Base-by-base conservation (phyloP, 2,113 vertebrate genomes). In the Archocentrus centrarchus region DNA sequence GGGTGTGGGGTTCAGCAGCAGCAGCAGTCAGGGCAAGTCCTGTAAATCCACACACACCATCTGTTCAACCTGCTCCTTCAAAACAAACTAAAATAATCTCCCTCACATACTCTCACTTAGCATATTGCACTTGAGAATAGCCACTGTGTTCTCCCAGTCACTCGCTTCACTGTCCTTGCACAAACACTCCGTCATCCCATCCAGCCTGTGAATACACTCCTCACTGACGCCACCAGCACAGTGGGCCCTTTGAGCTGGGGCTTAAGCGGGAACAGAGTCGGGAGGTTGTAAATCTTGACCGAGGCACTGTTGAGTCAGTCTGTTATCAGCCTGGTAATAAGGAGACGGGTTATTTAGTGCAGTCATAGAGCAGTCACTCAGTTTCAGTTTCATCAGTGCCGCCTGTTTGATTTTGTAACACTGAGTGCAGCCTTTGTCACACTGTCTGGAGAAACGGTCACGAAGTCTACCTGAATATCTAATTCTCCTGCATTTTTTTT, bases 91-190 rank as follows among this genome's bases (percentile, higher is more conserved):
- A 82, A 88, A 88, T 88, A 83, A 93, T 93, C 91, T 91, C 85
- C 22, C 18, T 89, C 64, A 81, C 84, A 61, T 83, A 47, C 84
- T 75, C 91, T 85, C 81, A 78, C 66, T 73, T 14, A 88, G 84
- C 92, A 88, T 93, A 92, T 94, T 93, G 91, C 90, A 62, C 91
- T 91, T n/a, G 77, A 90, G 79, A 90, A 82, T 79, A 81, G 84
- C 76, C 60, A 7, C 82, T 66, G 80, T 90, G 86, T 91, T 88
- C 91, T 82, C 81, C 63, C 89, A 35, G 58, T 83, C 77, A 70
- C 86, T 91, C 3, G 66, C 57, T 50, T 80, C 88, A 61, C 91
- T 87, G 88, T 93, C 78, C 57, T 58, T 58, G 22, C 84, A 83
- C 83, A 86, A 89, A 89, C 88, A 83, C 89, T 44, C 81, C 3